Evolutionary conservation across 2,113 vertebrate genomes (phyloP), one percentile per base, ranked within the genome.

Genomic region (Pseudorasbora parva): DNA sequence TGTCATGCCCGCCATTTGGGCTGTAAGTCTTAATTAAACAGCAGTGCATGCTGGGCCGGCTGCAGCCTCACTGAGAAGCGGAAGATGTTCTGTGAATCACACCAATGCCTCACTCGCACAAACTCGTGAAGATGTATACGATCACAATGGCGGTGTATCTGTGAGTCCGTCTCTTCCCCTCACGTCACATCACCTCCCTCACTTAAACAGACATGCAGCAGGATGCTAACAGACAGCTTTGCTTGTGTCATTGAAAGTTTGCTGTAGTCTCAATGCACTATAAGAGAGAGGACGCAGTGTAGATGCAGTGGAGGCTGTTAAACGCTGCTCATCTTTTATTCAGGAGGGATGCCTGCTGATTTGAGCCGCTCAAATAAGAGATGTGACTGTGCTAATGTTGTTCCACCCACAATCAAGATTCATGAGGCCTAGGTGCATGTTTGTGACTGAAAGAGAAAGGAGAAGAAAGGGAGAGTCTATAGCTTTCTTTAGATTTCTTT

Each of bases 11-110:
- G 17, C 37, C 45, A 19, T 77, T 72, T 60, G 25, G 21, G 57
- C 69, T 45, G 86, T 86, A 71, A 66, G 80, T 82, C 83, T 91
- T 89, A 87, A 91, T 91, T 87, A 89, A 85, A 87, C 68, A 47
- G 62, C 51, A 79, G 80, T 27, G 87, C 73, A 82, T 87, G 84
- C 82, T 85, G 84, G 82, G 87, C 21, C 77, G 30, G 60, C 60
- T 76, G 60, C 79, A 82, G 47, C 72, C 73, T 54, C 15, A 12
- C 49, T 2, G 17, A 21, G 74, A 49, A 84, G 71, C 10, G 8
- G 49, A 73, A 45, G 75, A 73, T 51, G 76, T 72, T 76, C 12
- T 78, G 41, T 75, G 72, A 74, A 51, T 54, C 51, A 59, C 68
- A 43, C 47, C 14, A 8, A 57, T 59, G 41, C 45, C 80, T 54